Evolutionary conservation across 2,113 vertebrate species (phyloP).

Genomic region (Hoplias malabaricus): DNA sequence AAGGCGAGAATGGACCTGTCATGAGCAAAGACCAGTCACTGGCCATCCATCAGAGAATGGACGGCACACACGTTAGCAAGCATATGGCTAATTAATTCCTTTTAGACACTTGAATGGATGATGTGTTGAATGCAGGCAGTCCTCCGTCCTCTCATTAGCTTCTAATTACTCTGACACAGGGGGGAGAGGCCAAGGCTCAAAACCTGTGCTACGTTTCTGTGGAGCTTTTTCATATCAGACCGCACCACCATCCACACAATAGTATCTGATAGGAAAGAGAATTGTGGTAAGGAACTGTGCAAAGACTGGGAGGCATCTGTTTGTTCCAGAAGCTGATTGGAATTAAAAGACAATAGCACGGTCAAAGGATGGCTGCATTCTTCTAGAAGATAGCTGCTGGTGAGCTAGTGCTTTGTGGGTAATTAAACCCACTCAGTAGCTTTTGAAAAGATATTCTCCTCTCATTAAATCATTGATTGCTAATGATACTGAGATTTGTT

Average conservation of each 20-base stretch:
- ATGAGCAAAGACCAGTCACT: conserved; percentile 27
- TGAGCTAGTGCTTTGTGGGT: conserved; percentile 15
- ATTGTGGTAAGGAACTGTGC: background rate
- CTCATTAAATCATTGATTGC: conserved; percentile 33
- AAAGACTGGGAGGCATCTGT: background rate
- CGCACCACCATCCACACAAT: background rate
- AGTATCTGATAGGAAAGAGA: background rate
- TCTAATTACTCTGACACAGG: conserved; percentile 38
- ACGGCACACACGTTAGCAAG: conserved; percentile 31
- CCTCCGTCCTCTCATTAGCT: conserved; percentile 55
- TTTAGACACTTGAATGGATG: conserved; percentile 51
- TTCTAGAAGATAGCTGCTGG: background rate
- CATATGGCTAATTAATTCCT: conserved; percentile 61
- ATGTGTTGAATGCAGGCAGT: conserved; percentile 40
- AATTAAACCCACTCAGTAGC: conserved; percentile 30
- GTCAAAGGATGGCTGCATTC: background rate
- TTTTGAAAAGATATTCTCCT: conserved; percentile 1
- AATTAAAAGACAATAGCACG: background rate
- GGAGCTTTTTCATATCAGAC: conserved; percentile 1
- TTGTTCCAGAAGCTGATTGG: background rate
- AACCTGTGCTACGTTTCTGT: conserved; percentile 19
- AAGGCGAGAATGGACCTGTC: background rate
- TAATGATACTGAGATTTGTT: conserved; percentile 31
- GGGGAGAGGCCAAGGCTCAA: conserved; percentile 26
- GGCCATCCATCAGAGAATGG: conserved; percentile 37